Percentiles rank a stretch among this genome's conserved stretches.
Conservation (phyloP, 2,113 vertebrate species). For the Phalacrocorax carbo region DNA sequence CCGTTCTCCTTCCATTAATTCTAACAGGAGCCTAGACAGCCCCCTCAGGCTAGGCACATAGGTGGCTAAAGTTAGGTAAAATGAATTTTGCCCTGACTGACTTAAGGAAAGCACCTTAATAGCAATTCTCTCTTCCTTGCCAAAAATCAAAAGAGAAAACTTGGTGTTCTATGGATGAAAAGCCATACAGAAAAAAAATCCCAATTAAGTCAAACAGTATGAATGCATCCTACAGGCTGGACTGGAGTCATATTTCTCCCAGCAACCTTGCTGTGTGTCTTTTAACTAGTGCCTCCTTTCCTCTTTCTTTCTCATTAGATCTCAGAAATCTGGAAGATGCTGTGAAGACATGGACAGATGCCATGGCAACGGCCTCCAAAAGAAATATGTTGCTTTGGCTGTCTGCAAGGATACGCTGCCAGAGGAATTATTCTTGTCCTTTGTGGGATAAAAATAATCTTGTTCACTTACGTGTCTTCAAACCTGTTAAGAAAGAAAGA, state of each 20-base stretch:
- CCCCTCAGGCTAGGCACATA: background rate
- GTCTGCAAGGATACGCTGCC: background rate
- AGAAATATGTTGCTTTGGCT: background rate
- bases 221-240: background rate
- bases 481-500: background rate
- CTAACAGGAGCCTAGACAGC: background rate
- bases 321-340: background rate
- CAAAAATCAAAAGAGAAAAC: background rate
- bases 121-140: background rate
- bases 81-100: background rate
- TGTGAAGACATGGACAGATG: background rate
- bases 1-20: background rate
- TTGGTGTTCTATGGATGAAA: background rate
- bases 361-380: slow-evolving; percentile 10
- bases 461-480: background rate
- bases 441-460: slow-evolving; percentile 2
- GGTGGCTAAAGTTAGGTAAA: background rate
- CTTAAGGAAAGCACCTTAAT: background rate
- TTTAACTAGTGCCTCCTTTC: background rate
- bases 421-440: slow-evolving; percentile 11
- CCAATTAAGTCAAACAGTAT: background rate
- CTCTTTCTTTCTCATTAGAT: background rate
- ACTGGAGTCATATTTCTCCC: background rate
- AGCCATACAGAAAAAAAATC: background rate
- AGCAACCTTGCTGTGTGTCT: background rate